These are phyloP conservation scores for Mallotus villosus DNA, from an alignment of 2,797 vertebrate genomes.

Conservation along the genomic window DNA sequence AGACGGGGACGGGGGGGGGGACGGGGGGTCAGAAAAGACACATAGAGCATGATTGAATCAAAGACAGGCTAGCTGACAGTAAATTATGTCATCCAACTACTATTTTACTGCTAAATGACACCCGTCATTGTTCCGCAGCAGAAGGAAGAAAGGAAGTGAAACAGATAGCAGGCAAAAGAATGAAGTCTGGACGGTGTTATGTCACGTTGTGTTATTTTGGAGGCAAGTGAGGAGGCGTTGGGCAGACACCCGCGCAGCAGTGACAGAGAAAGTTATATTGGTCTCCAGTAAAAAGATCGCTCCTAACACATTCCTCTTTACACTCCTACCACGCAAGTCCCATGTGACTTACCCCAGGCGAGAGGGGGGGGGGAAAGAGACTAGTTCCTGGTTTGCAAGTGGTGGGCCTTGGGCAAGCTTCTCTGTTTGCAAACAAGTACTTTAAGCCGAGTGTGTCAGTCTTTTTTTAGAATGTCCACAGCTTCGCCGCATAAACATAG, in stretches of 20 bases:
- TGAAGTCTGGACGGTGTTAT: not conserved
- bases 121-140: not conserved
- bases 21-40: not conserved
- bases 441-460: constrained; percentile 31
- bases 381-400: not conserved
- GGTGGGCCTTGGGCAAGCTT: constrained; percentile 12
- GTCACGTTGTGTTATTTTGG: constrained; percentile 39
- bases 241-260: constrained; percentile 1
- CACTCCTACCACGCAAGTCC: not conserved
- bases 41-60: not conserved
- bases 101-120: not conserved
- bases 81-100: not conserved
- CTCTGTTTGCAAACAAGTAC: constrained; percentile 50
- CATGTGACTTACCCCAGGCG: not conserved
- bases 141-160: too few species aligned
- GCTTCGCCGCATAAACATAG: constrained; percentile 9
- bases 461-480: constrained; percentile 41
- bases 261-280: constrained; percentile 46
- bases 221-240: constrained; percentile 21
- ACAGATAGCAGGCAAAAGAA: not conserved
- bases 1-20: not conserved
- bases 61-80: not conserved
- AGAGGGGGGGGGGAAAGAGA: not conserved
- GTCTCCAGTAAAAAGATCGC: constrained; percentile 51
- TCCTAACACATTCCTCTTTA: constrained; percentile 26